Evolutionary conservation across 2,888 invertebrate genomes (phyloP), one percentile per base, ranked within the genome.

Genomic region (Thysanoteuthis rhombus): DNA sequence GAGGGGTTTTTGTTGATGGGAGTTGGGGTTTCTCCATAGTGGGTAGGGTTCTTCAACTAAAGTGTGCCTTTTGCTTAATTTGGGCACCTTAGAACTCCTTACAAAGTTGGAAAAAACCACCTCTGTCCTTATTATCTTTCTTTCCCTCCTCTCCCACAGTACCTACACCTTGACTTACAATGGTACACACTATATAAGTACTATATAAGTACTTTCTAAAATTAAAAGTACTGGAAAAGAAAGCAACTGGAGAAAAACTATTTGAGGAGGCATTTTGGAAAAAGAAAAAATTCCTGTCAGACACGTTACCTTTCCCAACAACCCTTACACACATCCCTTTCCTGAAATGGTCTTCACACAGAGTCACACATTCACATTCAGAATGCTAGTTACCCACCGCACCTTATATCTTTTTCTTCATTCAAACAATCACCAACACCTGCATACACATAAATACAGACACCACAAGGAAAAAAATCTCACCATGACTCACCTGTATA

Each of bases 231-330:
- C 75, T 75, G n/a, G 75, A 75, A 75, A 75, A 75, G n/a, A 36
- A 75, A 58, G 32, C 32, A 58, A 58, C 32, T 8, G n/a, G 36
- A 75, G 36, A 75, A 75, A 12, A 16, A 36, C 75, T 75, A 75
- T 75, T 75, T 75, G 3, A 19, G n/a, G 75, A 75, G 36, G 0
- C 75, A 75, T 75, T 75, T 75, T n/a, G n/a, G n/a, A 16, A 75
- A 75, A 75, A 75, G 75, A 75, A 75, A n/a, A 75, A 75, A 75
- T n/a, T 75, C 75, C 75, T 75, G 75, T 75, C n/a, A 75, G 75
- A 75, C 75, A 75, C 25, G 58, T 8, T 58, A 32, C 58, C 4
- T 32, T 58, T 75, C 75, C n/a, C 75, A 12, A 8, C 75, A 75
- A 36, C 12, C n/a, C 1, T n/a, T n/a, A 75, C n/a, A n/a, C 75